phyloP scores from a whole-genome alignment of 30 jellyfish, hydroid and myxozoan species.

The Phacellophora camtschatica region DNA sequence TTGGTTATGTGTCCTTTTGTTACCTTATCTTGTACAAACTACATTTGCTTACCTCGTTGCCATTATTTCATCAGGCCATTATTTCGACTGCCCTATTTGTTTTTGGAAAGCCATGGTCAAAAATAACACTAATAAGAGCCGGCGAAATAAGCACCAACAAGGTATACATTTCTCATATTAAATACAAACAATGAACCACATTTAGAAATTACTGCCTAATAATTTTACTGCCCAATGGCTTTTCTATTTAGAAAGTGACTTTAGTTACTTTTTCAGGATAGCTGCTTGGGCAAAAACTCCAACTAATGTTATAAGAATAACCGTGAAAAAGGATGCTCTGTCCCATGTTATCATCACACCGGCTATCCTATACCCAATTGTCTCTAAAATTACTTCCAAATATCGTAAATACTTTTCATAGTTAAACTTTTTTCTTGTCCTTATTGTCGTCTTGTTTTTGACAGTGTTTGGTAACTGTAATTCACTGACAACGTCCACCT shows the following conservation, averaged over 20 bases:
- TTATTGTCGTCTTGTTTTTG: background rate
- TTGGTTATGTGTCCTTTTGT: too few relatives aligned
- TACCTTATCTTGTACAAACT: too few relatives aligned
- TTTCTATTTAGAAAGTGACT: background rate
- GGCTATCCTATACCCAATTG: conserved; percentile 52
- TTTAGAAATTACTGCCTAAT: too few relatives aligned
- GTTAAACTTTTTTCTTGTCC: conserved; percentile 14
- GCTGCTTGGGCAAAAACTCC: conserved; percentile 68
- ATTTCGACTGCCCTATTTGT: too few relatives aligned
- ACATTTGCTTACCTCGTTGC: too few relatives aligned
- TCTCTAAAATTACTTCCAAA: conserved; percentile 26
- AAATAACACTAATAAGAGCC: too few relatives aligned
- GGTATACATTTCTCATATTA: too few relatives aligned
- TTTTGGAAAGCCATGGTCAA: too few relatives aligned
- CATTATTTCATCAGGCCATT: too few relatives aligned
- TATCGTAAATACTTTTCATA: conserved; percentile 45
- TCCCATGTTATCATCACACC: conserved; percentile 64
- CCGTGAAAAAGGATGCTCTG: conserved; percentile 45
- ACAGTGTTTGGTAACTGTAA: background rate
- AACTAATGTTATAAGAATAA: conserved; percentile 22
- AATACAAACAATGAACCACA: too few relatives aligned
- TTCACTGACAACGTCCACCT: background rate
- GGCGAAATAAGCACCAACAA: too few relatives aligned
- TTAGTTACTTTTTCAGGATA: background rate
- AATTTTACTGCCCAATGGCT: too few relatives aligned